Conservation (phyloP, 2,888 invertebrate genomes). For the Cantharis lateralis region DNA sequence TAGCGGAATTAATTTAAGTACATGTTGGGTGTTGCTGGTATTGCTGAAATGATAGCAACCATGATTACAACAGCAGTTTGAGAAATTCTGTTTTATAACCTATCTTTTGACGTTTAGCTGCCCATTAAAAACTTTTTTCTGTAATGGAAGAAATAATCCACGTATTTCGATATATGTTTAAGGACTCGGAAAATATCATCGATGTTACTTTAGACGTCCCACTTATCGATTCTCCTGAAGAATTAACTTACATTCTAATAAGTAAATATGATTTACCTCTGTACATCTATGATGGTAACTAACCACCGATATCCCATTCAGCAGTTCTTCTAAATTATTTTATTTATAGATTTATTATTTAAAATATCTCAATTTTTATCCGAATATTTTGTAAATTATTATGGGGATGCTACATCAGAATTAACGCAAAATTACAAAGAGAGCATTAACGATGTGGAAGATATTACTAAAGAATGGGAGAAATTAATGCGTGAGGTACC, state of each 20-base stretch:
- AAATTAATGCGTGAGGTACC: constrained; percentile 70
- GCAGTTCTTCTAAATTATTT: neutral
- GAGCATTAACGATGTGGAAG: constrained; percentile 72
- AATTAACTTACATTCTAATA: constrained; percentile 69
- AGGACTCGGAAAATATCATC: neutral
- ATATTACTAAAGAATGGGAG: constrained; percentile 79
- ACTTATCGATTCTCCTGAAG: constrained; percentile 58
- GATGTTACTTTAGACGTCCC: constrained; percentile 4
- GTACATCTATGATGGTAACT: constrained; percentile 67
- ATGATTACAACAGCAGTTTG: neutral
- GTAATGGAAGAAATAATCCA: constrained; percentile 41
- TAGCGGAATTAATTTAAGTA: neutral
- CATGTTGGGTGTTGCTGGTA: neutral
- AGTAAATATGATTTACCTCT: constrained; percentile 72
- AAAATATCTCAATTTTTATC: constrained; percentile 61
- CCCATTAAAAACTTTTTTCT: neutral
- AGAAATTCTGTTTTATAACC: neutral
- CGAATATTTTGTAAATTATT: constrained; percentile 68
- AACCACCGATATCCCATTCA: neutral
- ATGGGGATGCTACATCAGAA: constrained; percentile 68
- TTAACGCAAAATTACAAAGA: constrained; percentile 65
- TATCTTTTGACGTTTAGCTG: neutral
- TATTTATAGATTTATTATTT: constrained; percentile 16
- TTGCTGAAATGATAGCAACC: neutral
- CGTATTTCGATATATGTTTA: constrained; percentile 63